phyloP scores from a whole-genome alignment of 2,797 vertebrate species.

The Crocodylus rhombifer region DNA sequence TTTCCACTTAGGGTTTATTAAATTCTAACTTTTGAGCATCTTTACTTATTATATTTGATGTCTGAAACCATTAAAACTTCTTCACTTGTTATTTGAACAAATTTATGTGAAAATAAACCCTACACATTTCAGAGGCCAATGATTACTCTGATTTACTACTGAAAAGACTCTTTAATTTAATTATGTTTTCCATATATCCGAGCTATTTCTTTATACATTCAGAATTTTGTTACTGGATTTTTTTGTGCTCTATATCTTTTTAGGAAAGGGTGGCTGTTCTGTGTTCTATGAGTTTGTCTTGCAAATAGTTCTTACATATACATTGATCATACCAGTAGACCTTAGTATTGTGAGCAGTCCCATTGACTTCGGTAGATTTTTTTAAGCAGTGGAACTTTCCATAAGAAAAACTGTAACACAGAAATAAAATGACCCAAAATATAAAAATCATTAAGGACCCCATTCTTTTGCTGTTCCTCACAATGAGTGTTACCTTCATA shows the following conservation, averaged over 20 bases:
- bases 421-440: neutral
- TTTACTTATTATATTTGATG: conserved; percentile 62
- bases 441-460: neutral
- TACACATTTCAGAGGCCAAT: neutral
- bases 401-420: neutral
- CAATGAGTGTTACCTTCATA: neutral
- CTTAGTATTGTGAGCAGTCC: neutral
- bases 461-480: fast-evolving
- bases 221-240: neutral
- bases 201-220: neutral
- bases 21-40: conserved; percentile 70
- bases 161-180: conserved; percentile 29
- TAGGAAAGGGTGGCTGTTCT: neutral
- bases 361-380: neutral
- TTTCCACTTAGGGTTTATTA: conserved; percentile 73
- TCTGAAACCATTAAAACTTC: conserved; percentile 67
- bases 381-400: neutral
- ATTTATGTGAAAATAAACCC: conserved; percentile 39
- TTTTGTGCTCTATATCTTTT: neutral
- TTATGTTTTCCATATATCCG: neutral
- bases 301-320: neutral
- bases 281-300: neutral
- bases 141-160: neutral
- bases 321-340: neutral
- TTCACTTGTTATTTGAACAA: conserved; percentile 64